Evolutionary conservation across 2,888 invertebrate species (phyloP).

Genomic region (Trypoxylon attenuatum): DNA sequence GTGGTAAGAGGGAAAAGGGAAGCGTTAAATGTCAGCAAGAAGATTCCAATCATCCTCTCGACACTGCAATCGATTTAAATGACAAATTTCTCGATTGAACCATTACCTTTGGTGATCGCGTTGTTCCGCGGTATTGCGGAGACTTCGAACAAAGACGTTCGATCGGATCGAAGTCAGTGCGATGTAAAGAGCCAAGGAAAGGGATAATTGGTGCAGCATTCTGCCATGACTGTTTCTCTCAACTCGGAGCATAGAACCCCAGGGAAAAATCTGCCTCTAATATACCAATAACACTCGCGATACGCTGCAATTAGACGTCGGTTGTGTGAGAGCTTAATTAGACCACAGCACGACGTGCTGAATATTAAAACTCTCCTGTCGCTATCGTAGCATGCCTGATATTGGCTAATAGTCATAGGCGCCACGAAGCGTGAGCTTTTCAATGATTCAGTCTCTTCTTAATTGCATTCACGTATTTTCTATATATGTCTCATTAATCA

Average conservation of each 20-base stretch:
- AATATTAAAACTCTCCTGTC: neutral
- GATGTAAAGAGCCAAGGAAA: neutral
- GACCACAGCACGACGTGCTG: neutral
- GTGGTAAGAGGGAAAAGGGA: neutral
- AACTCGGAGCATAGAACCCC: neutral
- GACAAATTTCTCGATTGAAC: neutral
- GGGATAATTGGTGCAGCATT: neutral
- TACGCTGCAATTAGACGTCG: neutral
- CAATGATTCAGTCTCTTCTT: no score
- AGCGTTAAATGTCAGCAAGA: neutral
- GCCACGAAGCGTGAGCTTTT: neutral
- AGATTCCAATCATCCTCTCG: neutral
- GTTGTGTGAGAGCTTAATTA: slow-evolving; percentile 1
- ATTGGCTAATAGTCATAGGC: neutral
- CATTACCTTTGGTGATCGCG: neutral
- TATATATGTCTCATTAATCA: no score
- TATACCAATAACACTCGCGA: neutral
- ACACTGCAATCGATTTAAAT: neutral
- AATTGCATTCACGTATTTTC: no score
- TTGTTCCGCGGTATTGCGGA: neutral
- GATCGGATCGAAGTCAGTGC: neutral
- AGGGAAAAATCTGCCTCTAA: neutral
- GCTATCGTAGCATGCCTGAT: neutral
- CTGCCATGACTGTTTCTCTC: no score
- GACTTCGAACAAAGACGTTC: slow-evolving; percentile 25